A percentile compares a stretch with the other conserved stretches of the same genome.
Evolutionary conservation across 2,888 invertebrate species (phyloP).

Genomic region (Andrena minutula): DNA sequence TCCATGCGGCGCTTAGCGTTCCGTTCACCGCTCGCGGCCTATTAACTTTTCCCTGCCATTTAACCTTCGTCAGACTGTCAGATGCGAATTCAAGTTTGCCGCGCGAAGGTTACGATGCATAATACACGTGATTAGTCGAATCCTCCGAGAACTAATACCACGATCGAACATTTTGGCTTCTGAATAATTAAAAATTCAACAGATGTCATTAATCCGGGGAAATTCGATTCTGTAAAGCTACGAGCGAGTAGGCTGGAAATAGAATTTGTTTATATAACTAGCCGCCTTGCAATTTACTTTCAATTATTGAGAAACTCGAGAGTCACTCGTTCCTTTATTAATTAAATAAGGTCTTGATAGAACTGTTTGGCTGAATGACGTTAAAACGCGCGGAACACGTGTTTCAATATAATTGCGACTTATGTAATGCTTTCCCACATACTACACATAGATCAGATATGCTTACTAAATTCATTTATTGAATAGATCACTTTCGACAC

Average conservation of each 20-base stretch:
- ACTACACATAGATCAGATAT: too few species aligned
- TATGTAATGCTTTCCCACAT: neutral
- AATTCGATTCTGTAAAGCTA: neutral
- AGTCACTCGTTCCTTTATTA: neutral
- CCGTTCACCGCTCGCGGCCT: constrained; percentile 3
- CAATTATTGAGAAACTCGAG: neutral
- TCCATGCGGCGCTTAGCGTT: constrained; percentile 14
- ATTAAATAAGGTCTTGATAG: neutral
- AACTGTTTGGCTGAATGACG: neutral
- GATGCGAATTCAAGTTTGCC: neutral
- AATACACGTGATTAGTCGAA: neutral
- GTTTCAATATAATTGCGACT: neutral
- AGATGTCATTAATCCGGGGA: too few species aligned
- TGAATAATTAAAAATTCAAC: neutral
- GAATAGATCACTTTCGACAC: too few species aligned
- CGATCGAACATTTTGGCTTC: too few species aligned
- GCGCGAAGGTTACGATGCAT: too few species aligned
- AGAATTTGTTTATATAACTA: constrained; percentile 12
- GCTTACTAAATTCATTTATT: too few species aligned
- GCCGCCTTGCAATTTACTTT: neutral
- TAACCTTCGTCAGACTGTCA: constrained; percentile 1
- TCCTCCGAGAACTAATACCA: neutral
- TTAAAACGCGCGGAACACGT: neutral
- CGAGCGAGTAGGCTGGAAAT: neutral
- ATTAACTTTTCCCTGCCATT: constrained; percentile 8